Evolutionary conservation across 2,888 invertebrate genomes (phyloP), one percentile per base, ranked within the genome.

Genomic region (Tryphoninae sp.): DNA sequence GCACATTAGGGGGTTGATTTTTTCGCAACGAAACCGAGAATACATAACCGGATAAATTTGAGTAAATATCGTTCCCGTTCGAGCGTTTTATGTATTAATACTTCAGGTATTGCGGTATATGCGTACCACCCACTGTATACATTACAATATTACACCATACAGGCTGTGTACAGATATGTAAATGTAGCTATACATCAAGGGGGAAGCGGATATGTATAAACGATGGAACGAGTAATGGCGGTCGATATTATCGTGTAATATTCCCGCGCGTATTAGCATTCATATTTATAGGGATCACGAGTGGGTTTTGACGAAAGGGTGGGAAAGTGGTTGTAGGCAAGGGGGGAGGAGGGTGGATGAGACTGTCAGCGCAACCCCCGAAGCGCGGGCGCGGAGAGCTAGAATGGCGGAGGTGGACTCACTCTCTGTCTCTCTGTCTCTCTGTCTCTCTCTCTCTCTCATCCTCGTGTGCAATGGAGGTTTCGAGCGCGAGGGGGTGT

Each of bases 201-300:
- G 42, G 11, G 3, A 6, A 11, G 45, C 11, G 23, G 53, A 2
- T 53, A 40, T 26, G 58, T 11, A 13, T 16, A 22, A 74, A 58
- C n/a, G 72, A 40, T 62, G 77, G 74, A 42, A 67, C 53, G 69
- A 67, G 65, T 82, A 82, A 79, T 69, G 82, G 72, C 76, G 82
- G 76, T 77, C 76, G 76, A 79, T 79, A 79, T 77, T 77, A 64
- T 79, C 69, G 64, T 69, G 64, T 69, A 69, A 79, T 73, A 79
- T 79, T 82, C 76, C 51, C 74, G 45, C 61, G 51, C 62, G 72
- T 77, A 80, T 77, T 68, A 64, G 64, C 80, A 84, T 85, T 84
- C 83, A 83, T 84, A 84, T 84, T 84, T 84, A 82, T 83, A 71
- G 82, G 76, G 83, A 85, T 84, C 80, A 84, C 81, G 80, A 82